Evolutionary conservation across 1,140 invertebrate genomes (phyloP), one percentile per base, ranked within the genome.

Genomic region (Nebria ingens): DNA sequence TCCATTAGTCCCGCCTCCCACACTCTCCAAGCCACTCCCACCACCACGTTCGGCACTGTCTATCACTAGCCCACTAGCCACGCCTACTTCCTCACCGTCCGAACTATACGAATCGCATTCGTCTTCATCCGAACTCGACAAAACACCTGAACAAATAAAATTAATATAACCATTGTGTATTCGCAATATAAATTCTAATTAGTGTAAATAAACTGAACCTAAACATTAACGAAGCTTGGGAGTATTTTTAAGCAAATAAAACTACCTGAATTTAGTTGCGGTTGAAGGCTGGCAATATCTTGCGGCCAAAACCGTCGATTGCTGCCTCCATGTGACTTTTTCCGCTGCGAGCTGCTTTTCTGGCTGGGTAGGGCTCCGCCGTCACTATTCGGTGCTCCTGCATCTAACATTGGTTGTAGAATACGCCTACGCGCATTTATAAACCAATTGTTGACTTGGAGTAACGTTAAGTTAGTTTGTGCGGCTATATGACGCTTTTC

Each of bases 361-460:
- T 61, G 61, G 21, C 55, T 59, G 2, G 63, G 63, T 25, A 65
- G 65, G 11, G 38, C 21, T 19, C 19, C 19, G 19, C 66, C 73
- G 62, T 64, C 73, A 21, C 59, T 59, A 49, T 64, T 63, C 11
- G 72, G 71, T 15, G 70, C 67, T 17, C 72, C 75, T 12, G 74
- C 79, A 64, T 92, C 93, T n/a, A 93, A 73, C 89, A 93, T 93
- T 1, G 90, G 90, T 64, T 93, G 93, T 13, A 97, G 74, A 61
- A 97, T 97, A 53, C 93, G 78, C 60, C 93, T 78, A 49, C 93
- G 75, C 0, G 93, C 93, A 75, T 97, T 97, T 62, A 97, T 96
- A 70, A 95, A 94, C 90, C 91, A 93, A 67, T 87, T 89, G 69
- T 89, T 90, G 19, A 89, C 86, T 73, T 86, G 83, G 2, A 90